Percentiles rank a stretch among this genome's conserved stretches.
phyloP scores from a whole-genome alignment of 2,797 vertebrate species.

The Ibycter americanus region DNA sequence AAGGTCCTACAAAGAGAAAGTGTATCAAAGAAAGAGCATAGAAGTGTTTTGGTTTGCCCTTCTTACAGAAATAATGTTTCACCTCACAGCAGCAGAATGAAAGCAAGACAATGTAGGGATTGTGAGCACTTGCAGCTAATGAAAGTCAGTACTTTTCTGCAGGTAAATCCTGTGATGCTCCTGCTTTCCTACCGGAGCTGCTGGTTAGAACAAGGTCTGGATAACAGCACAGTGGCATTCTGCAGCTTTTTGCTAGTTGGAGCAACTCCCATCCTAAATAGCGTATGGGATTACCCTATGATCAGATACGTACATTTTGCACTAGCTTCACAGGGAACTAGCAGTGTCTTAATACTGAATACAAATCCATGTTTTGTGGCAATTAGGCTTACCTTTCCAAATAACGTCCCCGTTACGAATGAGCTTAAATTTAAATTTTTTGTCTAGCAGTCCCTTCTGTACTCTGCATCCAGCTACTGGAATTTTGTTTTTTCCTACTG shows the following conservation, averaged over 20 bases:
- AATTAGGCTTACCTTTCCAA: constrained; percentile 88
- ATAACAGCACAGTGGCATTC: neutral
- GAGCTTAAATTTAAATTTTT: constrained; percentile 84
- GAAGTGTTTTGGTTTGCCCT: neutral
- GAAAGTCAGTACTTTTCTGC: neutral
- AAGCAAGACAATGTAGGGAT: accelerated
- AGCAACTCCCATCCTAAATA: neutral
- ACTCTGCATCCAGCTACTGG: constrained; percentile 92
- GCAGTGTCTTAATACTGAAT: neutral
- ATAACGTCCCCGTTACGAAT: constrained; percentile 76
- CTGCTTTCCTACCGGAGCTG: neutral
- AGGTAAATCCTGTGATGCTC: neutral
- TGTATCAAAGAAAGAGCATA: neutral
- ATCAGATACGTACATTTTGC: accelerated
- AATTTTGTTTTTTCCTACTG: constrained; percentile 88
- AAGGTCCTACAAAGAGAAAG: constrained; percentile 74
- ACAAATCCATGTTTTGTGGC: accelerated
- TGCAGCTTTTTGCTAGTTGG: neutral
- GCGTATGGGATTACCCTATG: accelerated
- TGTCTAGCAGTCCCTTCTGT: constrained; percentile 88
- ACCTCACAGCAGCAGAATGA: neutral
- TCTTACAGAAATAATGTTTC: neutral
- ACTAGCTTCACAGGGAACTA: neutral
- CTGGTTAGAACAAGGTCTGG: neutral
- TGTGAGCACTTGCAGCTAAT: neutral